Base-by-base conservation (phyloP, 2,797 vertebrate genomes). In the Lagodon rhomboides region DNA sequence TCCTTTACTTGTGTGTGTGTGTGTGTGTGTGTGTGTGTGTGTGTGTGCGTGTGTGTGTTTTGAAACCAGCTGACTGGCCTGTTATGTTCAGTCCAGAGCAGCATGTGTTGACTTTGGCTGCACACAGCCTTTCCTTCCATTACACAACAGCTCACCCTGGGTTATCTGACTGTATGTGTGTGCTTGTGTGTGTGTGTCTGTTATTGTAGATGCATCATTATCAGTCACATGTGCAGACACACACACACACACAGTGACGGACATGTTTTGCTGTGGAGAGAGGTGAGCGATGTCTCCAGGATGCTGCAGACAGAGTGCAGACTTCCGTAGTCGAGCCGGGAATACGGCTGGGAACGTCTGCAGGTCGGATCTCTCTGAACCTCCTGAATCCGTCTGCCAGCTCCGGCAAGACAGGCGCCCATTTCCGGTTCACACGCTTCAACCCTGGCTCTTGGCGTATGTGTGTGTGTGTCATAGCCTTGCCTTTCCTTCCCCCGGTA, bases 391-490 rank as follows among this genome's bases (percentile, higher is more conserved):
- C 22, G 79, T 84, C 87, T 80, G 77, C 71, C 4, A 43, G 66
- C 82, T 84, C 70, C 1, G 69, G 75, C 77, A 90, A 79, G 85
- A 92, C 87, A 84, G 82, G 83, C 85, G 13, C 59, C 82, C 67
- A 38, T 91, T 91, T 93, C 92, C 92, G 77, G 91, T 93, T 94
- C 93, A 93, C 93, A 94, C 85, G 87, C 89, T 86, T 91, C 69
- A 77, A 74, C 80, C 56, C 51, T 51, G 77, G 62, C 83, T 76
- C 63, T 73, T 63, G 64, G 55, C 64, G 66, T 71, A 54, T 69
- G 76, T 34, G 30, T 60, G 51, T 76, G 73, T 77, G 68, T 80
- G 68, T 71, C 69, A 64, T 38, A 78, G 84, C 53, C 73, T 72
- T 89, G 85, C 87, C 90, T 86, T 94, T 93, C 91, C 92, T 92